Conservation (phyloP, 2,888 invertebrate genomes). For the Cerastis rubricosa region DNA sequence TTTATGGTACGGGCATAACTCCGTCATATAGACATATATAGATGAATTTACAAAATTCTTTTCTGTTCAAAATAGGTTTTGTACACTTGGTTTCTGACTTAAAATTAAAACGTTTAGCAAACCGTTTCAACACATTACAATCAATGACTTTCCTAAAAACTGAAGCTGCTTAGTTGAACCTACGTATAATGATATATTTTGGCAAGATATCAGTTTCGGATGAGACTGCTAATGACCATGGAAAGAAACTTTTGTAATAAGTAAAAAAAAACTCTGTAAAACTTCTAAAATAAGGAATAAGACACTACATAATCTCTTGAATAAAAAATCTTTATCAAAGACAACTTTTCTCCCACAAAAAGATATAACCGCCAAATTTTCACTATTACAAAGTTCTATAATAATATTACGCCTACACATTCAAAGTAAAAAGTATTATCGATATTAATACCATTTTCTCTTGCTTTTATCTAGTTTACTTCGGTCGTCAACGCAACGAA, state of each 20-base stretch:
- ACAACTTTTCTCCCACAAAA: slow-evolving; percentile 38
- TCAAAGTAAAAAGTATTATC: slow-evolving; percentile 61
- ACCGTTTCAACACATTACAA: neutral
- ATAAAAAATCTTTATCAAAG: slow-evolving; percentile 29
- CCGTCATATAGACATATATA: no score
- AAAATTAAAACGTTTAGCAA: neutral
- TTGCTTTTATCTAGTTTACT: slow-evolving; percentile 65
- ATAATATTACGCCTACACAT: slow-evolving; percentile 38
- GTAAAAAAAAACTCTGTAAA: neutral
- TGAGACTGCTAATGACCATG: neutral
- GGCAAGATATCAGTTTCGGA: neutral
- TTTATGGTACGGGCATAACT: no score
- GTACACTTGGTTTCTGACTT: no score
- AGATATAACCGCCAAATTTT: slow-evolving; percentile 51
- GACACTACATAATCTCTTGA: slow-evolving; percentile 14
- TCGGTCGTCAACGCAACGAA: slow-evolving; percentile 69
- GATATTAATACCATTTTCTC: slow-evolving; percentile 67
- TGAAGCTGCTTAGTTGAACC: neutral
- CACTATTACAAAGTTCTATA: slow-evolving; percentile 54
- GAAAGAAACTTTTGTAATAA: neutral
- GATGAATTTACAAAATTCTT: no score
- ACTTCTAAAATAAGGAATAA: slow-evolving; percentile 15
- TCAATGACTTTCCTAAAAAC: neutral
- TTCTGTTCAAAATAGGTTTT: no score
- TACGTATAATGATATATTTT: neutral